phyloP scores from a whole-genome alignment of 2,113 vertebrate species.

The Odocoileus virginianus region DNA sequence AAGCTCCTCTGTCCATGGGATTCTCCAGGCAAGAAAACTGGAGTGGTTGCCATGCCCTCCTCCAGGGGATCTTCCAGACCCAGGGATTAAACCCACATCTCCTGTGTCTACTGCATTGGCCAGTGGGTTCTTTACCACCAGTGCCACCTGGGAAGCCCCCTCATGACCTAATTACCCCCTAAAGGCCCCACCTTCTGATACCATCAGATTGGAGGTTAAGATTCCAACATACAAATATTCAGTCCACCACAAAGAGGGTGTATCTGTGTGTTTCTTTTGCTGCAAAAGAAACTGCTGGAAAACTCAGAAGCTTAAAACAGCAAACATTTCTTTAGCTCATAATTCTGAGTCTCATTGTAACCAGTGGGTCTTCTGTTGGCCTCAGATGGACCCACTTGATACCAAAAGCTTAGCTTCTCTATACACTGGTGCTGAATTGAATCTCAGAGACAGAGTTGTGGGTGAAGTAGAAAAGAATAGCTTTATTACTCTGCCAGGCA shows the following conservation, averaged over 20 bases:
- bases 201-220: neutral
- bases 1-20: neutral
- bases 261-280: neutral
- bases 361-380: neutral
- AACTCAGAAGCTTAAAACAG: neutral
- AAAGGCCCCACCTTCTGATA: neutral
- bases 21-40: neutral
- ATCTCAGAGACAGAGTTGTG: neutral
- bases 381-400: neutral
- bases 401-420: neutral
- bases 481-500: neutral
- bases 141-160: neutral
- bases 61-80: neutral
- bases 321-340: neutral
- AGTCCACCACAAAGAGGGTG: neutral
- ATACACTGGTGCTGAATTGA: neutral
- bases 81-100: neutral
- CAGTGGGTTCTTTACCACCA: neutral
- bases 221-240: neutral
- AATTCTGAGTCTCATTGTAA: neutral
- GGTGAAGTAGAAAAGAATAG: neutral
- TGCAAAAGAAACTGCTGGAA: neutral
- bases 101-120: neutral
- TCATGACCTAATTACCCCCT: neutral
- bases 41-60: neutral